Percentiles rank a stretch among this genome's conserved stretches.
phyloP scores from a whole-genome alignment of 37 sponge, comb jelly and placozoan species.

The Spongilla lacustris region DNA sequence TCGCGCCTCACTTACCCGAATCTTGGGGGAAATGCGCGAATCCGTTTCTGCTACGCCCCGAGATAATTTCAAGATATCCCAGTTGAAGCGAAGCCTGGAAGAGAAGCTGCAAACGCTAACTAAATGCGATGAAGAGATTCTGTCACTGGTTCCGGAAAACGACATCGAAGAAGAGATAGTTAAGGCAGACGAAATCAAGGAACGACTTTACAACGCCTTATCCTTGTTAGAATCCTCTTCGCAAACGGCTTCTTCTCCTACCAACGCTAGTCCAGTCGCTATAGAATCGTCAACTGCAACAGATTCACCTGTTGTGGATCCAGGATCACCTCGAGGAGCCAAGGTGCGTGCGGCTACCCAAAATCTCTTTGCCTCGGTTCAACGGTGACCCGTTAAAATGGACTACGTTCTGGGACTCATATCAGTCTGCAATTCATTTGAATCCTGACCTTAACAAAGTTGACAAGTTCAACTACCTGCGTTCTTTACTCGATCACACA shows the following conservation, averaged over 20 bases:
- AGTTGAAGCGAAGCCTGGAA: not conserved
- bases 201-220: not conserved
- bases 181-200: slow-evolving; percentile 8
- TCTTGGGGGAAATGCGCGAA: slow-evolving; percentile 2
- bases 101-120: slow-evolving; percentile 4
- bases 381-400: slow-evolving; percentile 6
- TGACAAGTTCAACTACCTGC: slow-evolving; percentile 10
- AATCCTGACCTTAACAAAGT: not conserved
- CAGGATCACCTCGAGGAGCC: too few species aligned
- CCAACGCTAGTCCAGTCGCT: too few species aligned
- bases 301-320: too few species aligned
- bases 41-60: not conserved
- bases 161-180: slow-evolving; percentile 19
- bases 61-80: not conserved
- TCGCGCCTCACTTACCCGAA: not conserved
- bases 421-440: slow-evolving; percentile 4
- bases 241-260: too few species aligned
- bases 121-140: not conserved
- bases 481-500: slow-evolving; percentile 8
- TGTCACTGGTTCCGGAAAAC: not conserved
- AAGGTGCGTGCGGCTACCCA: too few species aligned
- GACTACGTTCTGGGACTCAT: slow-evolving; percentile 52
- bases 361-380: not conserved
- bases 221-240: too few species aligned
- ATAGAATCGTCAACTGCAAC: not conserved